These are phyloP conservation scores for Ceratitis capitata DNA, from an alignment of 1,140 invertebrate species.

Conservation along the genomic window DNA sequence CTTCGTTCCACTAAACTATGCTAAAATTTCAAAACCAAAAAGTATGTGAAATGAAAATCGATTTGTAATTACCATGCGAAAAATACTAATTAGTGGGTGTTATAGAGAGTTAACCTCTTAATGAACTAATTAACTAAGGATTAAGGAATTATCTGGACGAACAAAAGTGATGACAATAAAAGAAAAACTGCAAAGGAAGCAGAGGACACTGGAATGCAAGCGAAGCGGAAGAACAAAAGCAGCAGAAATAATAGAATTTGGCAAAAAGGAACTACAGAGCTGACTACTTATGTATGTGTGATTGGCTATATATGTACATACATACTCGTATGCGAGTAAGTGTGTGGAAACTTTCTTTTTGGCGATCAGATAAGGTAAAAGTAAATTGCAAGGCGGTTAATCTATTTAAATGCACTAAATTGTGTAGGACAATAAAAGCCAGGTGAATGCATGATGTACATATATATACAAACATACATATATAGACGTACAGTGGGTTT, in stretches of 20 bases:
- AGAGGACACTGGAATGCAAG: neutral
- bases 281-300: neutral
- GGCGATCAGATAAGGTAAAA: slow-evolving; percentile 52
- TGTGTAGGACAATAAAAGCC: slow-evolving; percentile 38
- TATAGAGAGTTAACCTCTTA: slow-evolving; percentile 65
- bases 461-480: neutral
- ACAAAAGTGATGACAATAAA: slow-evolving; percentile 16
- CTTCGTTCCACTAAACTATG: too few species aligned
- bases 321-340: neutral
- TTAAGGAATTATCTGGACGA: slow-evolving; percentile 47
- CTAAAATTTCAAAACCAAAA: too few species aligned
- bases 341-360: neutral
- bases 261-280: neutral
- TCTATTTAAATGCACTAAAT: slow-evolving; percentile 65
- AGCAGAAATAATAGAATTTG: neutral
- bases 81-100: slow-evolving; percentile 62
- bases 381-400: slow-evolving; percentile 64
- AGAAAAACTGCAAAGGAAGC: too few species aligned
- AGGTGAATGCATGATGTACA: neutral
- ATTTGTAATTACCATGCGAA: neutral
- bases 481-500: neutral
- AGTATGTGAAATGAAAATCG: neutral
- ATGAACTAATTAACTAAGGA: slow-evolving; percentile 65
- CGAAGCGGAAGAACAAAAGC: neutral
- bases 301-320: neutral